Base-by-base conservation (phyloP, 2,113 vertebrate species). In the Rhodinocichla rosea region DNA sequence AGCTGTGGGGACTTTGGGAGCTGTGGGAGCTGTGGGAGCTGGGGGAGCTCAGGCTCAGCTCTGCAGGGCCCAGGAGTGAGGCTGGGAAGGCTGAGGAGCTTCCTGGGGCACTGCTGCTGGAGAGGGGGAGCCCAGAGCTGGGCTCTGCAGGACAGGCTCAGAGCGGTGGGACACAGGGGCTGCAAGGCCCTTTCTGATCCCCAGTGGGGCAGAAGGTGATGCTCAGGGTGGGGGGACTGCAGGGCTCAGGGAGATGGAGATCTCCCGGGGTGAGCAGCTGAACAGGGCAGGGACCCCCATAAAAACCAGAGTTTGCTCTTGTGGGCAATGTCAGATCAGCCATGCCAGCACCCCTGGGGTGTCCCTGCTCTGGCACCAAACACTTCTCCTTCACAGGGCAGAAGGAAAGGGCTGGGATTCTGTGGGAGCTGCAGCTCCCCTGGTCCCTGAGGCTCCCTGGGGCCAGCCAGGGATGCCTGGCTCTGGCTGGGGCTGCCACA, bases 41-140 rank as follows among this genome's bases (percentile, higher is more conserved):
- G 53, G 3, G 18, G 18, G 23, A 32, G 30, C 13, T 52, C 0
- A 3, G 22, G 14, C 8, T 40, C 2, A 0, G 10, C 42, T 26
- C 45, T 30, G 65, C 1, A 2, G 64, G 21, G 45, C 3, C 4
- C n/a, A 11, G 53, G 22, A 19, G 15, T 0, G 6, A 35, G 53
- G 22, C 56, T 35, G 65, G 44, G 18, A 28, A 15, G 53, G 40
- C 27, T 6, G 10, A 42, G 73, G 52, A 64, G 26, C 28, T 20
- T 60, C 80, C 70, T 10, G 11, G 26, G 32, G 12, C 21, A 24
- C 49, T 14, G 3, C 56, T 77, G 76, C 49, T 12, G 23, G 12
- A 28, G n/a, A 33, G 64, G 7, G 57, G 35, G 22, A 35, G n/a
- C 39, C 56, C 53, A 33, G 63, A 16, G 47, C 22, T 49, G 47